Conservation (phyloP, 2,888 invertebrate species). For the Pollenia labialis region DNA sequence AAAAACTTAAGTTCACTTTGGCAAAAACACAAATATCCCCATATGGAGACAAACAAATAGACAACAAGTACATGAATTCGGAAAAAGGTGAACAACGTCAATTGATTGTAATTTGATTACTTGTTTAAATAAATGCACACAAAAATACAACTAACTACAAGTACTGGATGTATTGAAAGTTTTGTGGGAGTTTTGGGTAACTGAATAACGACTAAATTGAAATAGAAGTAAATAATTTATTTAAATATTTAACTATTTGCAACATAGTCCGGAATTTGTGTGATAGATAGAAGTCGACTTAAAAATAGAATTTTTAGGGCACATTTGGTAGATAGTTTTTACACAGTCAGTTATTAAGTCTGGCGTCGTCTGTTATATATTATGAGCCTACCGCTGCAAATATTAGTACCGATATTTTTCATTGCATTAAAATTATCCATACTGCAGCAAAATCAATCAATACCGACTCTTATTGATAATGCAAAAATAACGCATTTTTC, state of each 20-base stretch:
- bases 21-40: not conserved
- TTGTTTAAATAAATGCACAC: slow-evolving; percentile 50
- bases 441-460: too few species aligned
- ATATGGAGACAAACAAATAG: not conserved
- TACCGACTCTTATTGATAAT: too few species aligned
- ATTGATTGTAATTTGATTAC: slow-evolving; percentile 70
- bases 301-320: not conserved
- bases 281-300: not conserved
- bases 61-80: not conserved
- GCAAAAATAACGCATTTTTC: too few species aligned
- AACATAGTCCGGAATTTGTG: not conserved
- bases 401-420: too few species aligned
- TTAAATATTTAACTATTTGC: slow-evolving; percentile 22
- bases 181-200: slow-evolving; percentile 11
- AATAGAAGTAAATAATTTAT: slow-evolving; percentile 26
- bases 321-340: not conserved
- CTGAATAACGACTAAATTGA: slow-evolving; percentile 25
- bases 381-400: too few species aligned
- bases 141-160: slow-evolving; percentile 26
- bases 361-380: too few species aligned
- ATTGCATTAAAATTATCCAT: too few species aligned
- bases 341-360: too few species aligned
- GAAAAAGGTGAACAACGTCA: slow-evolving; percentile 59
- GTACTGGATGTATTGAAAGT: not conserved
- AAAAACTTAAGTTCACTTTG: slow-evolving; percentile 37